Evolutionary conservation across 2,113 vertebrate genomes (phyloP).

Genomic region (Ammodytes dubius): DNA sequence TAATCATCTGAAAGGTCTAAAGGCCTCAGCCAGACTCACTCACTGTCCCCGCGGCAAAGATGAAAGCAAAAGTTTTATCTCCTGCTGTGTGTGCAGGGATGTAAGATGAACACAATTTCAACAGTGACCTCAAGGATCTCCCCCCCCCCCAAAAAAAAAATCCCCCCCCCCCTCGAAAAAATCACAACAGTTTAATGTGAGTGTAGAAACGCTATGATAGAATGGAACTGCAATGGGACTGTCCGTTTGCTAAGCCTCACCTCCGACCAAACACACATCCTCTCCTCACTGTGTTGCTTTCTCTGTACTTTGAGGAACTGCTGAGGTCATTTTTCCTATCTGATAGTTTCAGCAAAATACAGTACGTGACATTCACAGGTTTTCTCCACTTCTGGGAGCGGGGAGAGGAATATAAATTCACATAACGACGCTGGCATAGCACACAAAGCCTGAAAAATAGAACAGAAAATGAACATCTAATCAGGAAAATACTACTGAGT

Average conservation of each 20-base stretch:
- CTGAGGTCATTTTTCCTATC: neutral
- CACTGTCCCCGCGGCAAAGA: slow-evolving; percentile 65
- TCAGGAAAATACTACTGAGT: neutral
- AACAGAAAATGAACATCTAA: neutral
- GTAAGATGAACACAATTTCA: slow-evolving; percentile 68
- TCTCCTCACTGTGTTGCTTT: neutral
- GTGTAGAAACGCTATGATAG: slow-evolving; percentile 40
- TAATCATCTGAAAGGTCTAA: slow-evolving; percentile 73
- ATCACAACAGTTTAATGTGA: slow-evolving; percentile 48
- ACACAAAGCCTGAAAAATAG: neutral
- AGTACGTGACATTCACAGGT: neutral
- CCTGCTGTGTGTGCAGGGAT: slow-evolving; percentile 56
- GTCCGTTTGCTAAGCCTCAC: slow-evolving; percentile 34
- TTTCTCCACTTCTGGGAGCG: neutral
- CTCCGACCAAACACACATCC: slow-evolving; percentile 1
- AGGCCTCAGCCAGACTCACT: slow-evolving; percentile 72
- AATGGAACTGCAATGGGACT: slow-evolving; percentile 17
- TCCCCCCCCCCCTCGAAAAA: neutral
- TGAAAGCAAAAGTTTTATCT: slow-evolving; percentile 46
- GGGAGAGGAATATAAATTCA: neutral
- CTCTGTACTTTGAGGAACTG: neutral
- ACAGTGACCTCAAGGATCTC: slow-evolving; percentile 36
- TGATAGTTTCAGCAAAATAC: slow-evolving; percentile 12
- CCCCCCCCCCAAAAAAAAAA: too few relatives aligned
- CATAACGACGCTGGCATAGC: neutral